Percentiles rank a stretch among this genome's conserved stretches.
These are phyloP conservation scores for Heloderma charlesbogerti DNA, from an alignment of 2,113 vertebrate species.

Conservation along the genomic window DNA sequence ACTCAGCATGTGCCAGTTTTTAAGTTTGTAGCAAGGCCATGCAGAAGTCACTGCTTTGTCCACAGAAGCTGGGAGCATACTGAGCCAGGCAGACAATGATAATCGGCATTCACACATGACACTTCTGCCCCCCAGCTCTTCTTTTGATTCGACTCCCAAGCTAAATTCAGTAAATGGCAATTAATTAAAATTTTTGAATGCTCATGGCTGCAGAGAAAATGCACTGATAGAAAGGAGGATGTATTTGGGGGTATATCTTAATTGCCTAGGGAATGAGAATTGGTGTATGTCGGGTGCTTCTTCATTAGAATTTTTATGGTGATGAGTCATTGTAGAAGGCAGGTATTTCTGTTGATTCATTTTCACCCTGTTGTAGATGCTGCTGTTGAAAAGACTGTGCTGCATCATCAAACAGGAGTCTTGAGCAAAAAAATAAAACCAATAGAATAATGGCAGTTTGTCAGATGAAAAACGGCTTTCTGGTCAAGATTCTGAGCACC, in stretches of 20 bases:
- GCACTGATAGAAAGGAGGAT: neutral
- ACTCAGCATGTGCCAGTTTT: rapidly evolving
- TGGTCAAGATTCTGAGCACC: neutral
- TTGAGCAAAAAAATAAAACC: neutral
- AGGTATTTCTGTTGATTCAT: neutral
- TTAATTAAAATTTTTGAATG: conserved; percentile 3
- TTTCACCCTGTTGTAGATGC: neutral
- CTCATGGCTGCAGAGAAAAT: neutral
- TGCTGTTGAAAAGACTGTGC: neutral
- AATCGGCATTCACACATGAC: neutral
- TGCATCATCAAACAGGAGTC: neutral
- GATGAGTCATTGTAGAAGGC: neutral
- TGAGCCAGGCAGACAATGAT: neutral
- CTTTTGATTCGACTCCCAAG: neutral
- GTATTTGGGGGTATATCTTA: neutral
- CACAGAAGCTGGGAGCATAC: rapidly evolving
- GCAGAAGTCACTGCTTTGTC: conserved; percentile 6
- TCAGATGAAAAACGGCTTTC: neutral
- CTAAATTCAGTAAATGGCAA: neutral
- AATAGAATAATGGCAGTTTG: neutral
- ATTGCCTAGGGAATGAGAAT: neutral
- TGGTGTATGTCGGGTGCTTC: neutral
- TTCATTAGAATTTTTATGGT: neutral
- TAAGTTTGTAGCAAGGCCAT: neutral
- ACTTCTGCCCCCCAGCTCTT: neutral